Base-by-base conservation (phyloP, 2,797 vertebrate species). In the Bradypodion ventrale region DNA sequence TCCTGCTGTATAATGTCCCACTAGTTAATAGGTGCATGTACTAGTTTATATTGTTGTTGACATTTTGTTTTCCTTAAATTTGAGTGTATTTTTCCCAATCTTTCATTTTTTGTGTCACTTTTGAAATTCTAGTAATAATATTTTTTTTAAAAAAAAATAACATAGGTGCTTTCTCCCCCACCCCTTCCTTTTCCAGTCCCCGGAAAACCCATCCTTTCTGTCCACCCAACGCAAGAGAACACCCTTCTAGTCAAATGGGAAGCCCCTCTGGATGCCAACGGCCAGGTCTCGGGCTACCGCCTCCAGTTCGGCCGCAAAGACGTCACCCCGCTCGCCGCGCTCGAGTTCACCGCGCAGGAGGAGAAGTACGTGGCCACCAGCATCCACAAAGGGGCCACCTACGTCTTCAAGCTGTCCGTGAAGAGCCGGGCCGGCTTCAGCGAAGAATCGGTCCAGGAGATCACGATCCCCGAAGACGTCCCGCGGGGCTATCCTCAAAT, bases 261-360 rank as follows among this genome's bases (percentile, higher is more conserved):
- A 92, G 96, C 98, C 78, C 86, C 95, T 0, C 13, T 93, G 88
- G 93, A 93, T 8, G 92, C 96, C 0, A 96, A 97, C 87, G 96
- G 97, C 93, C 97, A 97, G 87, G 95, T 99, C 72, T 94, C 98
- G 89, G 98, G 99, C 88, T 99, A 98, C 95, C 96, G 98, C 46
- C 97, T 99, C 40, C 98, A 98, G 94, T 98, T 98, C 29, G 98
- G 98, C 92, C 97, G 98, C 16, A 96, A 96, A 92, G 98, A 99
- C 56, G 87, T 97, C 0, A 87, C 91, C 1, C 97, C 97, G 3
- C 94, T 98, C 91, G 97, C 97, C 85, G 98, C 97, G 0, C 89
- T 99, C 95, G 98, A 99, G 88, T 99, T 99, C 92, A 84, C 95
- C 0, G 93, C 97, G 4, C 94, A 96, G 69, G 97, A 99, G 91